Percentiles rank a stretch among this genome's conserved stretches.
Evolutionary conservation across 2,113 vertebrate genomes (phyloP).

Genomic region (Accipiter cooperii): DNA sequence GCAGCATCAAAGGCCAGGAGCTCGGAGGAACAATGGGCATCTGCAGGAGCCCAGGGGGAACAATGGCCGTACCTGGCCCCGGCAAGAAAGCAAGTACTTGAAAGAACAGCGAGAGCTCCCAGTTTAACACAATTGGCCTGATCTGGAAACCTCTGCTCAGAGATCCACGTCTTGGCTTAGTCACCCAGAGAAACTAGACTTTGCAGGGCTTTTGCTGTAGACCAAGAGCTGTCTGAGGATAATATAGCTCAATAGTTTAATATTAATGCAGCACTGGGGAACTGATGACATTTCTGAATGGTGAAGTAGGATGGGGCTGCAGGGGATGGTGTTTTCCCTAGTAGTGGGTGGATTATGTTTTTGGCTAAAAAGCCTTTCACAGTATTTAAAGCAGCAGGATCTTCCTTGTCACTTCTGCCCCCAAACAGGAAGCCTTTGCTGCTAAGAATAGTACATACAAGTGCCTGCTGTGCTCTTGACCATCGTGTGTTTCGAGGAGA

Average conservation of each 20-base stretch:
- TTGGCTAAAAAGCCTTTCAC: not conserved
- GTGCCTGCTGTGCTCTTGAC: not conserved
- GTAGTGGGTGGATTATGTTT: not conserved
- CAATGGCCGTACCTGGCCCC: constrained; percentile 2
- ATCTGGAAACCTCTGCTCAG: not conserved
- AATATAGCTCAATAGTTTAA: not conserved
- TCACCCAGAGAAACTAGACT: not conserved
- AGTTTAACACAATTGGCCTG: constrained; percentile 18
- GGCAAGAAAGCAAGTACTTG: not conserved
- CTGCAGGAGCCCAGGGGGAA: not conserved
- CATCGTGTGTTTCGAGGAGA: not conserved
- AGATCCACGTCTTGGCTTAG: not conserved
- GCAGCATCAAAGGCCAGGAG: constrained; percentile 44
- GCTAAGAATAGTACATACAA: not conserved
- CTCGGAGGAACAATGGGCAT: not conserved
- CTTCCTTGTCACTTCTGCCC: not conserved
- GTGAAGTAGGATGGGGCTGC: not conserved
- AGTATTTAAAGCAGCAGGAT: not conserved
- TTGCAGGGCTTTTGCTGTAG: not conserved
- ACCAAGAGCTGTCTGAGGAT: not conserved
- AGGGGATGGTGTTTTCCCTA: not conserved
- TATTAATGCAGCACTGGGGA: not conserved
- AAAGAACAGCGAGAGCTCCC: constrained; percentile 55
- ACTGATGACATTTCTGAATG: not conserved
- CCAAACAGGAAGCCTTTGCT: not conserved